Base-by-base conservation (phyloP, 2,888 invertebrate species). In the Lydus trimaculatus region DNA sequence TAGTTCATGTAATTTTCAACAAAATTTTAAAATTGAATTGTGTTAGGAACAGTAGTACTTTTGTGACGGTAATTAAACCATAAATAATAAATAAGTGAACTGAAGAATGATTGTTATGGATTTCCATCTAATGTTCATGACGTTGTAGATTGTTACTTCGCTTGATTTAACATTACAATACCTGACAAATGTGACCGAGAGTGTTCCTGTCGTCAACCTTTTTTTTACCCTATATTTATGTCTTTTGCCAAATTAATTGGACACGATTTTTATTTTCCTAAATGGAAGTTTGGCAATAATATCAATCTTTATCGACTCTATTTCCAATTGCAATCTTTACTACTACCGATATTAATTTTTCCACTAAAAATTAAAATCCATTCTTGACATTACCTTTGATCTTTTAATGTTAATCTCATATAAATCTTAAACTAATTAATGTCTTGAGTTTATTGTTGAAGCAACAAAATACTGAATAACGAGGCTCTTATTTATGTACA, bases 181-280 rank as follows among this genome's bases (percentile, higher is more conserved):
- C 17, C 66, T 63, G 69, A 69, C 63, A 69, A 66, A 69, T 69
- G 66, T 59, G 58, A 11, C 31, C 31, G 36, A 63, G 69, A 31
- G 60, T 69, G 69, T 69, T 69, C 66, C 65, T 69, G 69, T 69
- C 69, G 52, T 65, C 61, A 63, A 60, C 61, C 66, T 69, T 69
- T 62, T 43, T n/a, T n/a, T 6, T n/a, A 39, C n/a, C n/a, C n/a
- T 39, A 48, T 65, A 65, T 65, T 62, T 58, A 67, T 63, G 52
- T 67, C 63, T 31, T 61, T 60, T 61, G 66, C 28, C 63, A 63
- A 69, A 66, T 69, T 69, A 60, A 43, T 4, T 17, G n/a, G 43
- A 43, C 43, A 7, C 17, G 17, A 43, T 17, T 43, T 43, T 43
- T 15, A 36, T 36, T n/a, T 43, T 43, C 8, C 17, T 43, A 43